phyloP scores from a whole-genome alignment of 2,888 invertebrate species.

The Drosophila testacea region DNA sequence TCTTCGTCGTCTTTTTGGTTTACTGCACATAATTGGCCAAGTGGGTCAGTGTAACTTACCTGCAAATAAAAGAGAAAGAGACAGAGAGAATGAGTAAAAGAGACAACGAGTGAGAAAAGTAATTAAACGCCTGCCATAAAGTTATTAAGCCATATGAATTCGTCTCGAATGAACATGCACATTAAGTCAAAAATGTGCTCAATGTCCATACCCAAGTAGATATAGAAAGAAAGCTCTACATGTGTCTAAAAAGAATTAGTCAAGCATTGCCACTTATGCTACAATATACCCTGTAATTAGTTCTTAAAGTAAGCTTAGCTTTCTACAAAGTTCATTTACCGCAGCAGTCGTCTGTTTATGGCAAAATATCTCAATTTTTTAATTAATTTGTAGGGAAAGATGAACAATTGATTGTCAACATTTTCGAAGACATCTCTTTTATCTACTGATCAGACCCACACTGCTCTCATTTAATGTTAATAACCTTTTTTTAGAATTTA shows the following conservation, averaged over 20 bases:
- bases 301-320: conserved; percentile 6
- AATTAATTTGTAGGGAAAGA: neutral
- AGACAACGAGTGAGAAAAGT: conserved; percentile 44
- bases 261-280: conserved; percentile 11
- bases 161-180: conserved; percentile 47
- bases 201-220: conserved; percentile 6
- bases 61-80: conserved; percentile 48
- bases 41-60: conserved; percentile 75
- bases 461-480: no score
- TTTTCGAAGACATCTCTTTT: no score
- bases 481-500: no score
- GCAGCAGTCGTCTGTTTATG: neutral
- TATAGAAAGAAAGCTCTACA: conserved; percentile 33
- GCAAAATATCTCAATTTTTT: neutral
- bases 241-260: conserved; percentile 6
- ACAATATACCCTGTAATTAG: conserved; percentile 16
- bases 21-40: conserved; percentile 64
- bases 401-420: neutral
- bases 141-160: conserved; percentile 47
- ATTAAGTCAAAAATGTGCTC: conserved; percentile 38
- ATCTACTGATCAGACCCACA: no score
- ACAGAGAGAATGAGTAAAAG: conserved; percentile 8
- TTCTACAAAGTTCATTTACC: neutral
- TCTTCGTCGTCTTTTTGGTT: conserved; percentile 17
- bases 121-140: conserved; percentile 66